A percentile compares a stretch with the other conserved stretches of the same genome.
These are phyloP conservation scores for Drosophila tripunctata DNA, from an alignment of 2,888 invertebrate genomes.

Conservation along the genomic window DNA sequence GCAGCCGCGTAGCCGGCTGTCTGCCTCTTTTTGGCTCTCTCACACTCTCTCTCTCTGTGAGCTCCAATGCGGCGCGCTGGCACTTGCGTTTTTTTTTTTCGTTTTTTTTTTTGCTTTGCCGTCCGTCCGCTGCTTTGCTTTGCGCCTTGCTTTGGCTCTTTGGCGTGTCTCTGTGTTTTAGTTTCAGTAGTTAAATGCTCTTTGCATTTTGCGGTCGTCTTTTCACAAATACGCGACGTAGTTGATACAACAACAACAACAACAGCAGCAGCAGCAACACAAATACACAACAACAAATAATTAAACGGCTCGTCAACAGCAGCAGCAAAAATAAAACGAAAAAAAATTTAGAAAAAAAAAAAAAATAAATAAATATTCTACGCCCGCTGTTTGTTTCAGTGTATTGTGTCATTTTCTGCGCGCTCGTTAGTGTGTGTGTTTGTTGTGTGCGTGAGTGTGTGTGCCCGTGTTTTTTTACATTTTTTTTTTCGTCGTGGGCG, in stretches of 20 bases:
- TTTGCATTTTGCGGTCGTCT: conserved; percentile 74
- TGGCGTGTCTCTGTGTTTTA: conserved; percentile 53
- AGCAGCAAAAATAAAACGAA: conserved; percentile 32
- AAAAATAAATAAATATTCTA: conserved; percentile 35
- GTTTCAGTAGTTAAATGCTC: conserved; percentile 73
- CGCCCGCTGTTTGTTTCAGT: conserved; percentile 46
- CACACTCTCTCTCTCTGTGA: conserved; percentile 33
- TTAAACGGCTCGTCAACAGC: conserved; percentile 42
- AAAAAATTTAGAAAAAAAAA: conserved; percentile 49
- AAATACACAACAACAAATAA: conserved; percentile 37
- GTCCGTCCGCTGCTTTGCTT: conserved; percentile 22
- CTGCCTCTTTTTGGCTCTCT: conserved; percentile 19
- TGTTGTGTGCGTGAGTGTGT: conserved; percentile 17
- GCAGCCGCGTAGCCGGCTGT: conserved; percentile 44
- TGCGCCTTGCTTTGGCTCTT: conserved; percentile 60
- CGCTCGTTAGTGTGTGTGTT: conserved; percentile 40
- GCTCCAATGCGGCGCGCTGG: conserved; percentile 37
- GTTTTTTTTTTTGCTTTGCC: conserved; percentile 33
- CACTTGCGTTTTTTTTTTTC: conserved; percentile 47
- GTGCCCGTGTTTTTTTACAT: conserved; percentile 23
- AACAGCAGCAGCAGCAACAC: conserved; percentile 19
- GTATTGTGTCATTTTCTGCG: too few relatives aligned
- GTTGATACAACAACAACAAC: conserved; percentile 40
- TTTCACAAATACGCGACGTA: conserved; percentile 70
- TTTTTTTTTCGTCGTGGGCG: conserved; percentile 48